These are phyloP conservation scores for Drosophila pandora DNA, from an alignment of 1,140 invertebrate genomes.

Conservation along the genomic window DNA sequence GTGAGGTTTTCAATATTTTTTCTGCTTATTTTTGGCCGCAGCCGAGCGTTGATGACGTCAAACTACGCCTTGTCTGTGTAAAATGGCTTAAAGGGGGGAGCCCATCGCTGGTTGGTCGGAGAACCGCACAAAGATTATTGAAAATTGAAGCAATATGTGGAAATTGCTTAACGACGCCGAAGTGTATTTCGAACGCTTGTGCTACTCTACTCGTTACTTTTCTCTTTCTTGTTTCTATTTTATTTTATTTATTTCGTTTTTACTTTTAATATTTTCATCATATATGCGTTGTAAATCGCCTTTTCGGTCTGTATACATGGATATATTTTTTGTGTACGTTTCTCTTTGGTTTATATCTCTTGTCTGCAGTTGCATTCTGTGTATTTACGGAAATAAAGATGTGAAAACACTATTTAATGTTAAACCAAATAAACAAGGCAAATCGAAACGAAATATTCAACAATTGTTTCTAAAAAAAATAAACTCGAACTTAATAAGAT, in stretches of 20 bases:
- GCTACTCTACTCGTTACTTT: constrained; percentile 19
- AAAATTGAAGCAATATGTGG: constrained; percentile 68
- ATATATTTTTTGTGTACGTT: not conserved
- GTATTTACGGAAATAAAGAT: constrained; percentile 43
- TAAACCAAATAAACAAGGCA: constrained; percentile 22
- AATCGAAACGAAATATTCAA: not conserved
- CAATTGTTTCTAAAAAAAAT: constrained; percentile 7
- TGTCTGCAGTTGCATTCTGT: constrained; percentile 40
- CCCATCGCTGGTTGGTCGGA: constrained; percentile 29
- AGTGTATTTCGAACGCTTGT: constrained; percentile 50
- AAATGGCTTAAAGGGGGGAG: not conserved
- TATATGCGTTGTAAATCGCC: constrained; percentile 33
- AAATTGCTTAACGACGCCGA: constrained; percentile 61
- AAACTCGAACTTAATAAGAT: constrained; percentile 28
- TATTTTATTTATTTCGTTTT: constrained; percentile 19
- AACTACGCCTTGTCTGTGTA: constrained; percentile 53
- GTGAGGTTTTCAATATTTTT: constrained; percentile 45
- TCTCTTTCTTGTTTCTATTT: constrained; percentile 17
- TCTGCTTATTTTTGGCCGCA: constrained; percentile 41
- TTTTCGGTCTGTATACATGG: constrained; percentile 7
- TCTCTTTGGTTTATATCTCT: not conserved
- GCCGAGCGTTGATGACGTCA: constrained; percentile 64
- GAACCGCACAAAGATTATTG: constrained; percentile 64
- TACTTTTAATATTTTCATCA: constrained; percentile 26
- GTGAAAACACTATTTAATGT: constrained; percentile 25